Evolutionary conservation across 2,113 vertebrate species (phyloP).

Genomic region (Speoplatyrhinus poulsoni): DNA sequence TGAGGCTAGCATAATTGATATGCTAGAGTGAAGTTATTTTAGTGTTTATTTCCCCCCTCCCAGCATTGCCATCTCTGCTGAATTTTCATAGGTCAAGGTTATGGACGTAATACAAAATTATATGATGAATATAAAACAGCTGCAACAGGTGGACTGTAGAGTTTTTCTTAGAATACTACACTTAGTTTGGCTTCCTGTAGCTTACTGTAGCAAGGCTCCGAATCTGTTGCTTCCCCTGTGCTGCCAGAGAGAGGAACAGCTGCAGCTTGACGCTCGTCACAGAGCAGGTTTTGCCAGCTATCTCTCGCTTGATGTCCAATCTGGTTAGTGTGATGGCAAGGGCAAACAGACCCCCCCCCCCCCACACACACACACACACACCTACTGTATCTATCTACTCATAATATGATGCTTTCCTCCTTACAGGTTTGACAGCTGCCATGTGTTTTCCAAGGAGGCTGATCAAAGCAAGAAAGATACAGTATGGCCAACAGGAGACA

Average conservation of each 20-base stretch:
- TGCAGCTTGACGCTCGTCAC: constrained; percentile 25
- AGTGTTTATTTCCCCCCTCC: not conserved
- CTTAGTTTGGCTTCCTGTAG: not conserved
- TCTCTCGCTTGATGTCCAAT: constrained; percentile 7
- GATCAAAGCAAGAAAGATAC: constrained; percentile 1
- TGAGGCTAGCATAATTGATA: constrained; percentile 40
- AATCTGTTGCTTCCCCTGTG: not conserved
- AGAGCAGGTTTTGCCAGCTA: constrained; percentile 4
- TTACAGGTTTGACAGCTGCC: constrained; percentile 31
- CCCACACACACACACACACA: not conserved
- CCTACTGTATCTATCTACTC: not conserved
- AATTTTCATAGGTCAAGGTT: constrained; percentile 1
- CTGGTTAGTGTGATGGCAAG: constrained; percentile 13
- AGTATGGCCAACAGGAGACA: not conserved
- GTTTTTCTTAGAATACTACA: not conserved
- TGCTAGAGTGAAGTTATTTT: constrained; percentile 2
- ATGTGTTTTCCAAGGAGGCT: constrained; percentile 14
- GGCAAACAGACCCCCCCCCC: constrained; percentile 10
- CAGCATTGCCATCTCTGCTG: constrained; percentile 7
- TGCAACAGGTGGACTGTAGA: not conserved
- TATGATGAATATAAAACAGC: not conserved
- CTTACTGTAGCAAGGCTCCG: not conserved
- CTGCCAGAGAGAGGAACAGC: constrained; percentile 20
- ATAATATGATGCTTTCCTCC: constrained; percentile 12
- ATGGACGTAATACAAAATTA: constrained; percentile 8